Evolutionary conservation across 2,888 invertebrate genomes (phyloP), one percentile per base, ranked within the genome.

Genomic region (Rotaria macrura): DNA sequence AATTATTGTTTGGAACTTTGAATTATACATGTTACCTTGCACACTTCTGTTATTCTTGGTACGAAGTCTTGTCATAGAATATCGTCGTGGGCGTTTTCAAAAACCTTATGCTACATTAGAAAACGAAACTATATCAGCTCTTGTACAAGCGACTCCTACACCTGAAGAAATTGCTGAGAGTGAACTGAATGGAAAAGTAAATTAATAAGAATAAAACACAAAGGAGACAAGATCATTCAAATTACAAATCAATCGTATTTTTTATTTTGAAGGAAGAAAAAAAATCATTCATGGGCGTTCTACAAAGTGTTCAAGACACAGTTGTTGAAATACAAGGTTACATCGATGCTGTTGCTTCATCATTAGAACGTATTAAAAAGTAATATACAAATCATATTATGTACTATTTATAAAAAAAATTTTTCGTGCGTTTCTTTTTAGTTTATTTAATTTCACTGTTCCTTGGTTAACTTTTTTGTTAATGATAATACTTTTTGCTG

Each of bases 301-400:
- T 98, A 74, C 96, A 96, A 91, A 95, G 96, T 5, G 96, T 98
- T 88, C 97, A 98, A 91, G 98, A 99, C 91, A 97, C 97, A 6
- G 96, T 97, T 34, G 95, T 96, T 89, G 95, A 95, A 86, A 96
- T 99, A 7, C 98, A 99, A 91, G 96, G 97, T 89, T 94, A 95
- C 0, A 95, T 98, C 87, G 97, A 97, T 43, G 95, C 94, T 89
- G 93, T 97, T 87, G 97, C 97, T 17, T 95, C 96, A n/a, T 92
- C 97, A 87, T 94, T 95, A 87, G 97, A 98, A 92, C 94, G 95
- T 89, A 94, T 96, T 85, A 96, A 96, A 92, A 98, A 98, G 96
- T 97, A 92, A 91, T 93, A 91, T 84, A 29, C 29, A 6, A 83
- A 29, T 38, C 25, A 47, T 20, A n/a, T 29, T 52, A 57, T 23